These are phyloP conservation scores for Epizoanthus fatuus DNA, from an alignment of 92 coral and sea anemone genomes.

Conservation along the genomic window DNA sequence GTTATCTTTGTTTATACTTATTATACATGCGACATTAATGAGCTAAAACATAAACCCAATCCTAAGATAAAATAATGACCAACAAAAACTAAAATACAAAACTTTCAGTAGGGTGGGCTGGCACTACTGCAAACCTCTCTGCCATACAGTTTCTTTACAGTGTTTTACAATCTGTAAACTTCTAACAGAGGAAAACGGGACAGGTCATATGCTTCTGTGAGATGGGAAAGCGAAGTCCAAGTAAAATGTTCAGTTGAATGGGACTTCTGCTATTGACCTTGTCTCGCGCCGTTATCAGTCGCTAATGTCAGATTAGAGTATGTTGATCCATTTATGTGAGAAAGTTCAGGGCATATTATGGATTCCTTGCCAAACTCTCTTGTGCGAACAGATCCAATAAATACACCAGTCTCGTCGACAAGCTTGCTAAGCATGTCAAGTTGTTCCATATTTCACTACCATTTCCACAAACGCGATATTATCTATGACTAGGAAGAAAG, in stretches of 20 bases:
- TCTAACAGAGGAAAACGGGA: no score
- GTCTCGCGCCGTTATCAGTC: no score
- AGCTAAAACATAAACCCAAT: neutral
- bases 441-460: neutral
- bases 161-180: no score
- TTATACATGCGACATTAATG: slow-evolving; percentile 23
- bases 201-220: no score
- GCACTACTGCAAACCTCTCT: no score
- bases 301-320: no score
- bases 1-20: slow-evolving; percentile 29
- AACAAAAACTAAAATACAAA: no score
- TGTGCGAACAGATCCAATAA: neutral
- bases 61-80: neutral
- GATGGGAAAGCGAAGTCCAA: no score
- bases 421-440: neutral
- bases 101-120: no score
- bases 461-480: neutral
- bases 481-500: neutral
- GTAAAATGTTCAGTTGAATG: no score
- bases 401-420: neutral
- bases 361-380: neutral
- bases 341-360: neutral
- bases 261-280: no score
- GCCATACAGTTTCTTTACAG: no score
- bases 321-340: neutral